A percentile compares a stretch with the other conserved stretches of the same genome.
Evolutionary conservation across 2,113 vertebrate species (phyloP).

Genomic region (Puffinus mauretanicus): DNA sequence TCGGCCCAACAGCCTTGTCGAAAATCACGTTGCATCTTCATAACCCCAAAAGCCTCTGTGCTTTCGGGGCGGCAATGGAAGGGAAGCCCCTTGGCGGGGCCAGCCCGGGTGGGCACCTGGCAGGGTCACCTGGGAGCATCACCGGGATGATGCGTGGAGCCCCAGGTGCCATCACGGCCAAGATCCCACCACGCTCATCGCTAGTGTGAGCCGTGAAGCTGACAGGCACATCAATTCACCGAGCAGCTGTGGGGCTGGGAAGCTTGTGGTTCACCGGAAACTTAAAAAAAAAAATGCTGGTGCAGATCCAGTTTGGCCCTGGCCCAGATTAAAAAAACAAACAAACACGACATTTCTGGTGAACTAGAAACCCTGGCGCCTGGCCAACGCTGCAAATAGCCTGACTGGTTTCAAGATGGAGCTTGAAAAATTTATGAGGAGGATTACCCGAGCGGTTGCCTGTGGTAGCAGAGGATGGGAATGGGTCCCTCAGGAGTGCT

Average conservation of each 20-base stretch:
- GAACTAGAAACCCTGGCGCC: conserved; percentile 14
- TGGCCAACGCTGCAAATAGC: conserved; percentile 3
- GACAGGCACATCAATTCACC: rapidly evolving
- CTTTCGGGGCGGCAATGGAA: rapidly evolving
- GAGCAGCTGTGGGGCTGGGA: neutral
- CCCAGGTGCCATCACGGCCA: neutral
- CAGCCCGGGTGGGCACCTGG: neutral
- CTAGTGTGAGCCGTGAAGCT: neutral
- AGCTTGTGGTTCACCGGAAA: conserved; percentile 12
- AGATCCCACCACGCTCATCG: rapidly evolving
- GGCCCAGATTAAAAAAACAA: conserved; percentile 17
- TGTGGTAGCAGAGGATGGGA: conserved; percentile 47
- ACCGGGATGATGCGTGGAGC: neutral
- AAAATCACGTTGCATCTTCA: neutral
- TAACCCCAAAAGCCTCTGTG: rapidly evolving
- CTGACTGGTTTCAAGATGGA: conserved; percentile 37
- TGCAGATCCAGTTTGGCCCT: neutral
- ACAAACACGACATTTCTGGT: conserved; percentile 54
- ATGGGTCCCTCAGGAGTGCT: conserved; percentile 41
- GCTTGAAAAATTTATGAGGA: conserved; percentile 45
- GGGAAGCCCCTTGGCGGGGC: neutral
- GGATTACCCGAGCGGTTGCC: conserved; percentile 31
- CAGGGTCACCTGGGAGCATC: neutral
- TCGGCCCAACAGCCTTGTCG: neutral
- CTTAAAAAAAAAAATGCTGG: neutral